Percentiles rank a stretch among this genome's conserved stretches.
These are phyloP conservation scores for Bufo bufo DNA, from an alignment of 2,113 vertebrate species.

Conservation along the genomic window DNA sequence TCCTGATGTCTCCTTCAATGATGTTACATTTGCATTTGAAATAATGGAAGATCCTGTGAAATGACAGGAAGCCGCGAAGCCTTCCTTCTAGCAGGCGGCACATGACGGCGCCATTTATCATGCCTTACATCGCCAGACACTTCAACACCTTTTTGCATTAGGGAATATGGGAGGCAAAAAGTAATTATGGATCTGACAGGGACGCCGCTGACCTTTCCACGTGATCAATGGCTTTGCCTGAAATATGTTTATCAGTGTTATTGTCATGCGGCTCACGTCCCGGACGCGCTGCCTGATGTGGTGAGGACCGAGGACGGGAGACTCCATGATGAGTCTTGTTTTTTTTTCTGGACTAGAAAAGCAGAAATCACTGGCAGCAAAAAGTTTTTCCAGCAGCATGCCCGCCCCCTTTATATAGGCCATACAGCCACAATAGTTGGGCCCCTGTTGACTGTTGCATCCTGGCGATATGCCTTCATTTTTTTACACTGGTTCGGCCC, in stretches of 20 bases:
- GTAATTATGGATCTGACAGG: slow-evolving; percentile 51
- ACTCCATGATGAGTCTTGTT: neutral
- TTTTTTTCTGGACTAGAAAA: too few relatives aligned
- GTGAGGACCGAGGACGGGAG: too few relatives aligned
- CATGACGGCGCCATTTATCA: slow-evolving; percentile 44
- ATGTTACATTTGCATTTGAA: neutral
- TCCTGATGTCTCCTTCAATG: neutral
- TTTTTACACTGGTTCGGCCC: too few relatives aligned
- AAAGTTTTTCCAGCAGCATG: too few relatives aligned
- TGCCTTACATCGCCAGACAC: slow-evolving; percentile 16
- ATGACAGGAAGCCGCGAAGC: neutral
- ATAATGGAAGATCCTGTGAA: slow-evolving; percentile 33
- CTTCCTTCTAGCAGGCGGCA: neutral
- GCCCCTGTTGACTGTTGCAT: too few relatives aligned
- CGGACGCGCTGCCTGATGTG: neutral
- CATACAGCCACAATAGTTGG: too few relatives aligned
- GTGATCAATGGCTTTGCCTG: slow-evolving; percentile 47
- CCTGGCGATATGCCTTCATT: too few relatives aligned
- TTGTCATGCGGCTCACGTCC: slow-evolving; percentile 40
- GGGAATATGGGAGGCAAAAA: slow-evolving; percentile 49
- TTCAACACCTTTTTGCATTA: slow-evolving; percentile 48
- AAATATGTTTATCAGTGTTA: slow-evolving; percentile 44
- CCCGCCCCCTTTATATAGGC: too few relatives aligned
- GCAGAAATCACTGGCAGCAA: too few relatives aligned
- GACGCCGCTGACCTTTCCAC: slow-evolving; percentile 41